Evolutionary conservation across 2,113 vertebrate species (phyloP).

Genomic region (Mustela nigripes): DNA sequence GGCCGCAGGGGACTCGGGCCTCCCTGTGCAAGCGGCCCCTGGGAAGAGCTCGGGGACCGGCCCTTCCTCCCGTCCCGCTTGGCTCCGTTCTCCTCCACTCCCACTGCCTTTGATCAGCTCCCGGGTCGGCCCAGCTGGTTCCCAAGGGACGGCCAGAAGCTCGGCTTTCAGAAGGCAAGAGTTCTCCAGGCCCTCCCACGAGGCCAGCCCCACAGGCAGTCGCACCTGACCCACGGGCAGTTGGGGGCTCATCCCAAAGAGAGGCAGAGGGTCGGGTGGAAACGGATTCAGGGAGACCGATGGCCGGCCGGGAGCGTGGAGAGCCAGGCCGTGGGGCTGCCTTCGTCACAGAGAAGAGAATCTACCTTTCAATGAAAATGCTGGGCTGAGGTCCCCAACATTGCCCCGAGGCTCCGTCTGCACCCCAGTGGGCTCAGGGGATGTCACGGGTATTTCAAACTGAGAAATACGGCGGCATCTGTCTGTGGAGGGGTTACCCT

Average conservation of each 20-base stretch:
- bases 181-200: not conserved
- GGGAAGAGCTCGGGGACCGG: accelerated
- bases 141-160: not conserved
- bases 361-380: not conserved
- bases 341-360: not conserved
- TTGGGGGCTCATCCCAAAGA: not conserved
- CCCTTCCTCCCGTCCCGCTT: not conserved
- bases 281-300: no score
- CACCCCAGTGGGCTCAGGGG: not conserved
- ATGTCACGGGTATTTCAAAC: not conserved
- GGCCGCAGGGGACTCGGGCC: not conserved
- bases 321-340: accelerated
- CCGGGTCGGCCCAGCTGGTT: accelerated
- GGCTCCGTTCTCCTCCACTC: not conserved
- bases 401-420: not conserved
- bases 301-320: accelerated
- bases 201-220: not conserved
- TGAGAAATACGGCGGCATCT: not conserved
- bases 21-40: not conserved
- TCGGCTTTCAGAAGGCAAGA: not conserved
- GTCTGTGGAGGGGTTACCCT: not conserved
- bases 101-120: not conserved
- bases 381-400: not conserved
- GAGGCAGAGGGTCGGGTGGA: not conserved
- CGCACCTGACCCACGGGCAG: not conserved